Percentiles rank a stretch among this genome's conserved stretches.
Conservation (phyloP, 2,888 invertebrate species). For the Lamellibrachia satsuma region DNA sequence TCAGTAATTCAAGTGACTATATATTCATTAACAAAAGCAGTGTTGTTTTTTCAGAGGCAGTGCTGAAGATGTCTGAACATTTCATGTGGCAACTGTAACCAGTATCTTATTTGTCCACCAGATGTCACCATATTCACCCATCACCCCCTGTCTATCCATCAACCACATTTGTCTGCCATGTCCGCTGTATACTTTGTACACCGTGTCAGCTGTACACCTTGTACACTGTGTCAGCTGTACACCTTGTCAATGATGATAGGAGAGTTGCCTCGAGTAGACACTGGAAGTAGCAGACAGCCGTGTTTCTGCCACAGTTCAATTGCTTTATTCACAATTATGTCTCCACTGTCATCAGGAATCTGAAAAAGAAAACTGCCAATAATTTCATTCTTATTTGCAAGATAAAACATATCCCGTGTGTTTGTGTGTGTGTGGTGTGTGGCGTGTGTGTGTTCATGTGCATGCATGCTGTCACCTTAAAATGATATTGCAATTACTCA, state of each 20-base stretch:
- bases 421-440: neutral
- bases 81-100: neutral
- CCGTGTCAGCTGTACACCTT: neutral
- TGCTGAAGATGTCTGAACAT: neutral
- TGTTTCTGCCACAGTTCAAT: constrained; percentile 87
- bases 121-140: neutral
- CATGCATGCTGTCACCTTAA: no score
- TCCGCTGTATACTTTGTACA: neutral
- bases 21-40: neutral
- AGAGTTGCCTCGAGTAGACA: neutral
- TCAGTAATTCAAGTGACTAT: neutral
- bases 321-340: constrained; percentile 84
- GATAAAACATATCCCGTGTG: neutral
- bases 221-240: neutral
- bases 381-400: neutral
- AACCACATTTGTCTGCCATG: neutral
- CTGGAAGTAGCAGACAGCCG: constrained; percentile 69
- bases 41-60: neutral
- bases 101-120: neutral
- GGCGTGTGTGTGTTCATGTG: no score
- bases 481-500: no score
- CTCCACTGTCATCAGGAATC: constrained; percentile 78
- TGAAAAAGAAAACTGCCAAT: constrained; percentile 64
- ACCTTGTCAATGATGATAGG: neutral
- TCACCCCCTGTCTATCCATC: neutral